Evolutionary conservation across 2,888 invertebrate genomes (phyloP).

Genomic region (Ectemnius lituratus): DNA sequence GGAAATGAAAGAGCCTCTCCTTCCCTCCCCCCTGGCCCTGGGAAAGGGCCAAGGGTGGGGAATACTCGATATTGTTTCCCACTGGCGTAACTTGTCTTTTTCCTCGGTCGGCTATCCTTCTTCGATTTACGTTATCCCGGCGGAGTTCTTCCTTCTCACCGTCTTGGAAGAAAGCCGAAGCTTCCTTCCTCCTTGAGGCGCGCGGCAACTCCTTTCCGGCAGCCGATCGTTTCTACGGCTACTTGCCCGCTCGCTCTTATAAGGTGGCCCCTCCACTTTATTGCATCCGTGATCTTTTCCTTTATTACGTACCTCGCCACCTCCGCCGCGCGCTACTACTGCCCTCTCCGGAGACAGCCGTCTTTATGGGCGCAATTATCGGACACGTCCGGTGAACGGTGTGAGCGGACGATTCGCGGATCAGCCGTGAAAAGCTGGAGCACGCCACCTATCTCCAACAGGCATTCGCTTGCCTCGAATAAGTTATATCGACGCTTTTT

Average conservation of each 20-base stretch:
- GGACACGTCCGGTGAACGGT: slow-evolving; percentile 32
- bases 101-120: slow-evolving; percentile 5
- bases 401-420: slow-evolving; percentile 35
- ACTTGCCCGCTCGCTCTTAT: slow-evolving; percentile 24
- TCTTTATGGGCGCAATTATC: slow-evolving; percentile 59
- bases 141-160: background rate
- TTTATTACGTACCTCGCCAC: slow-evolving; percentile 46
- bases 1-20: slow-evolving; percentile 41
- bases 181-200: slow-evolving; percentile 13
- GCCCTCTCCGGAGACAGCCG: slow-evolving; percentile 25
- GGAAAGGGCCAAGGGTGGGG: slow-evolving; percentile 17
- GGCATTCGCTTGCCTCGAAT: background rate
- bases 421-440: slow-evolving; percentile 33
- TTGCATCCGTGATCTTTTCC: slow-evolving; percentile 58
- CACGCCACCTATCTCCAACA: slow-evolving; percentile 6
- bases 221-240: slow-evolving; percentile 5
- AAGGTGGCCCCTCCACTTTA: slow-evolving; percentile 45
- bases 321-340: slow-evolving; percentile 25
- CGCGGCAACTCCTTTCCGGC: background rate
- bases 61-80: slow-evolving; percentile 55
- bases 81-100: slow-evolving; percentile 26
- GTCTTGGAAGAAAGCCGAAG: background rate
- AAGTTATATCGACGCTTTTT: slow-evolving; percentile 21
- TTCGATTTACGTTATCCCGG: background rate
- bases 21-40: too few species aligned